A percentile compares a stretch with the other conserved stretches of the same genome.
Evolutionary conservation across 2,888 invertebrate species (phyloP).

Genomic region (Meganola albula): DNA sequence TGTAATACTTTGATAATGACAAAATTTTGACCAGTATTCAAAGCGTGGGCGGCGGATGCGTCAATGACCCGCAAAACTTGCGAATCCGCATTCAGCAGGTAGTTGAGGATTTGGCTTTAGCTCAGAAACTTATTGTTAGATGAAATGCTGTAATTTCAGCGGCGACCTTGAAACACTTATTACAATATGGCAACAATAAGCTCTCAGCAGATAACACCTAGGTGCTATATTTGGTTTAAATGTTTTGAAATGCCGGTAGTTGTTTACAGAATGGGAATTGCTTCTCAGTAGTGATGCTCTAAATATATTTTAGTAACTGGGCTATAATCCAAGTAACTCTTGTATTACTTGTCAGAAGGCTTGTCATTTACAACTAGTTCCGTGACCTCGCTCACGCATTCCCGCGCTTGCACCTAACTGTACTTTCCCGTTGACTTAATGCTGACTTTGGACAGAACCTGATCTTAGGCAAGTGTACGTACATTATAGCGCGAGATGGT

Average conservation of each 20-base stretch:
- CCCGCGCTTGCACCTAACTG: conserved; percentile 77
- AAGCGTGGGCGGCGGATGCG: conserved; percentile 69
- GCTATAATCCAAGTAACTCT: conserved; percentile 56
- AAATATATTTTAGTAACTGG: conserved; percentile 31
- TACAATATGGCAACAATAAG: conserved; percentile 12
- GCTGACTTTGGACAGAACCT: conserved; percentile 74
- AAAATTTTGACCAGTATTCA: conserved; percentile 53
- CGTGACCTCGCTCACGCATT: conserved; percentile 78
- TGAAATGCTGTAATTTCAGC: conserved; percentile 27
- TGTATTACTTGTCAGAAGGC: conserved; percentile 64
- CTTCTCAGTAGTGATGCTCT: conserved; percentile 21
- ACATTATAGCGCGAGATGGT: conserved; percentile 64
- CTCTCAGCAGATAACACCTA: conserved; percentile 9
- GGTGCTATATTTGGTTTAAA: conserved; percentile 17
- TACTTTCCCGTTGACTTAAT: conserved; percentile 77
- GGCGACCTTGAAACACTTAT: conserved; percentile 20
- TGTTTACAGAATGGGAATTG: conserved; percentile 12
- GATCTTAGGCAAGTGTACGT: conserved; percentile 72
- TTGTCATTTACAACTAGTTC: conserved; percentile 77
- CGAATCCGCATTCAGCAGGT: conserved; percentile 72
- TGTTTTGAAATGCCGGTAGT: conserved; percentile 18
- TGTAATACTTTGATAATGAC: conserved; percentile 26
- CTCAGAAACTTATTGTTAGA: conserved; percentile 41
- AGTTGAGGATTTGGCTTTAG: conserved; percentile 41
- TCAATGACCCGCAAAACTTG: conserved; percentile 75